Base-by-base conservation (phyloP, 2,797 vertebrate genomes). In the Tokudaia tokunoshimensis region DNA sequence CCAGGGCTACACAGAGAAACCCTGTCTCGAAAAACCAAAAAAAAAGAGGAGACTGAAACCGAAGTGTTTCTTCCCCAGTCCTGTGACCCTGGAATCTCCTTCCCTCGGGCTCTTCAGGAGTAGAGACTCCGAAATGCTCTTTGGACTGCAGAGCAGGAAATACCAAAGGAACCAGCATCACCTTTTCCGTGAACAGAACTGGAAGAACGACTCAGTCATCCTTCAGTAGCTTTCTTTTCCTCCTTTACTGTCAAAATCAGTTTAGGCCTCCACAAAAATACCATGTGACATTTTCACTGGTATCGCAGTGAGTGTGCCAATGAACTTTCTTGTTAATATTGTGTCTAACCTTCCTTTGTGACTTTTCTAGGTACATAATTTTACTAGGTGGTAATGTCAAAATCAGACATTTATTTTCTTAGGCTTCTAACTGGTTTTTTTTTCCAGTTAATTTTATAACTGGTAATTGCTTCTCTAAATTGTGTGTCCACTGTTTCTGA, bases 371-470 rank as follows among this genome's bases (percentile, higher is more conserved):
- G 34, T 92, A 37, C 61, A 92, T 63, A 20, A 86, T 82, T 93
- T 93, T 89, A 50, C 61, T 84, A 76, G 85, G 4, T 67, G 41
- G 50, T 26, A 41, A 37, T 26, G 5, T 89, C 67, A 50, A 86
- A 81, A 78, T 81, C 12, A 85, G 41, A 70, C 6, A 52, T 93
- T 26, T 90, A 50, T 92, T 90, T 93, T 91, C 6, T 93, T 91
- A 84, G 37, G 91, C 75, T 93, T 94, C 44, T 85, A 67, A 37
- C 19, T 76, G 19, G 95, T 67, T 31, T 65, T 65, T 65, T 65
- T 79, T 75, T 65, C 20, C 29, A n/a, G 55, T 72, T 78, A 9
- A 93, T 15, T 89, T 81, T 93, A n/a, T 70, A 61, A 50, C 47
- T 63, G 55, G 0, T 63, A 81, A 95, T 65, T 44, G 24, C 37